Evolutionary conservation across 2,113 vertebrate genomes (phyloP).

Genomic region (Taurulus bubalis): DNA sequence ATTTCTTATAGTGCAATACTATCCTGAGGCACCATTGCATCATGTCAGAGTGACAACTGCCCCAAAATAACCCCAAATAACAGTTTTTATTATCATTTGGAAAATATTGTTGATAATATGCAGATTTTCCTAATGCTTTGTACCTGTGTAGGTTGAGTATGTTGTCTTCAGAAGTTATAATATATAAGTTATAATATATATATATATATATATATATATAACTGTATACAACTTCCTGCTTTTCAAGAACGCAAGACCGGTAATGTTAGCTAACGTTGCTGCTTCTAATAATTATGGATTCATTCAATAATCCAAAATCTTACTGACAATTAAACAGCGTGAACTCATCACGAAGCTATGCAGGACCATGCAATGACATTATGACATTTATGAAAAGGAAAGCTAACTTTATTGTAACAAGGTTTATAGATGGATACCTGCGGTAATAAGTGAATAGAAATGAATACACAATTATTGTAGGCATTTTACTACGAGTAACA

Average conservation of each 20-base stretch:
- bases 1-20: slow-evolving; percentile 55
- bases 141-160: neutral
- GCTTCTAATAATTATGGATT: neutral
- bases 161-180: neutral
- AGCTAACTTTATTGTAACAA: neutral
- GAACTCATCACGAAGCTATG: neutral
- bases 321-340: neutral
- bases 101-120: neutral
- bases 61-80: neutral
- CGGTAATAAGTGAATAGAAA: neutral
- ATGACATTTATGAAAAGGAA: neutral
- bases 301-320: neutral
- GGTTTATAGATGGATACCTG: too few species aligned
- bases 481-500: neutral
- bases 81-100: neutral
- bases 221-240: neutral
- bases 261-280: neutral
- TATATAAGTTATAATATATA: too few species aligned
- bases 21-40: slow-evolving; percentile 47
- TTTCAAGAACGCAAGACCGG: neutral
- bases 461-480: neutral
- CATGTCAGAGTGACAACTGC: slow-evolving; percentile 20
- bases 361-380: neutral
- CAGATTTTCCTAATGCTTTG: neutral
- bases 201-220: too few species aligned